Conservation (phyloP, 2,113 vertebrate genomes). For the Thunnus thynnus region DNA sequence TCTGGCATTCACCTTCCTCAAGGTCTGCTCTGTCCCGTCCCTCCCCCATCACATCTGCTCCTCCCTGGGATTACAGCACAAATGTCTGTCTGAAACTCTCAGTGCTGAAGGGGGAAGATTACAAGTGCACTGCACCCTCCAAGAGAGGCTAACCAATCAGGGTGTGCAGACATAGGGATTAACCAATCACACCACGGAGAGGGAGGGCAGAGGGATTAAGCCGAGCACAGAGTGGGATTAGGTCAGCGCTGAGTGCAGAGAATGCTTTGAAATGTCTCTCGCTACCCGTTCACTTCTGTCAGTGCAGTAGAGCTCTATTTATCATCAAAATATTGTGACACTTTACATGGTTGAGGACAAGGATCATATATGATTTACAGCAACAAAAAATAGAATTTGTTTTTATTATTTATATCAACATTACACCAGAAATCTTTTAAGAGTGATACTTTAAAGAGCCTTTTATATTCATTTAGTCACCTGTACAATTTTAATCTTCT, state of each 20-base stretch:
- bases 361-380: conserved; percentile 12
- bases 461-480: background rate
- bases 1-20: conserved; percentile 75
- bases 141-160: conserved; percentile 78
- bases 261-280: conserved; percentile 71
- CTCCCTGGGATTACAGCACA: conserved; percentile 80
- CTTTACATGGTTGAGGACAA: background rate
- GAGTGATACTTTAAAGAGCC: background rate
- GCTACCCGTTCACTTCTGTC: conserved; percentile 8
- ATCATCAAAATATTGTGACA: conserved; percentile 1
- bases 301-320: conserved; percentile 2
- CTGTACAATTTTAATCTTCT: background rate
- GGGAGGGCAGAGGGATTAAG: conserved; percentile 79
- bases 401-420: conserved; percentile 18
- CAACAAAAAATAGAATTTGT: background rate
- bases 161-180: conserved; percentile 71
- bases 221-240: conserved; percentile 76
- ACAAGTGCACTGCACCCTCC: conserved; percentile 66
- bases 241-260: conserved; percentile 66
- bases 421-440: conserved; percentile 2
- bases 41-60: conserved; percentile 84
- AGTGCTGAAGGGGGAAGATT: conserved; percentile 73
- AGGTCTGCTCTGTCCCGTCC: conserved; percentile 69
- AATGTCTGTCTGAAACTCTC: conserved; percentile 78
- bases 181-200: conserved; percentile 76